Conservation (phyloP, 2,797 vertebrate species). For the Salarias fasciatus region DNA sequence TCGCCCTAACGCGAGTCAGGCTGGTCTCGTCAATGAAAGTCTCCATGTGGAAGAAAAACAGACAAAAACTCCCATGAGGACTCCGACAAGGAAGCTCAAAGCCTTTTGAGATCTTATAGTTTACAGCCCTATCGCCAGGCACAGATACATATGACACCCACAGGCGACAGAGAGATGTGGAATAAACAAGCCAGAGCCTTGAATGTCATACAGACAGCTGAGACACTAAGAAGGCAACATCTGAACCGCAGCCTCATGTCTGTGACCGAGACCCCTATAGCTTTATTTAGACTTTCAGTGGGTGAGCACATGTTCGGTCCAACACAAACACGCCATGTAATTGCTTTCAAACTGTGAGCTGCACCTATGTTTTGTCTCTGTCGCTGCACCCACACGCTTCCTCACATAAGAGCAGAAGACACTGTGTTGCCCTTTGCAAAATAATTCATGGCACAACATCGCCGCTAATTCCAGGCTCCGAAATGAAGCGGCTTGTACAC, state of each 20-base stretch:
- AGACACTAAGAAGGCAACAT: not conserved
- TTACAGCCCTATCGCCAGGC: constrained; percentile 3
- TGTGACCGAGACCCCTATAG: constrained; percentile 7
- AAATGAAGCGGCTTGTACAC: constrained; percentile 1
- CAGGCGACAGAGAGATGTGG: constrained; percentile 10
- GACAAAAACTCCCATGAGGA: constrained; percentile 2
- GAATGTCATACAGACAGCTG: constrained; percentile 12
- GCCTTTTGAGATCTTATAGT: not conserved
- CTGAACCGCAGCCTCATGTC: constrained; percentile 6
- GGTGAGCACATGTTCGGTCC: constrained; percentile 4
- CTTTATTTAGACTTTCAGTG: constrained; percentile 17
- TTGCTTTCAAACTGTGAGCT: constrained; percentile 9
- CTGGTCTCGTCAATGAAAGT: not conserved
- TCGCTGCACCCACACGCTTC: constrained; percentile 7
- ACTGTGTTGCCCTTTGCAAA: not conserved
- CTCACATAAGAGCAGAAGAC: not conserved
- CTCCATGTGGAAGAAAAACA: not conserved
- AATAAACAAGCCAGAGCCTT: constrained; percentile 12
- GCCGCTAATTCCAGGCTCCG: not conserved
- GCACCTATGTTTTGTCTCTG: constrained; percentile 5
- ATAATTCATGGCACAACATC: constrained; percentile 4
- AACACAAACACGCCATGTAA: constrained; percentile 10
- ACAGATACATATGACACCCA: constrained; percentile 29
- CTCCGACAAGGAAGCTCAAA: not conserved
- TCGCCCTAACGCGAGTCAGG: not conserved